Conservation (phyloP, 30 jellyfish, hydroid and myxozoan genomes). For the Mastigias papua region DNA sequence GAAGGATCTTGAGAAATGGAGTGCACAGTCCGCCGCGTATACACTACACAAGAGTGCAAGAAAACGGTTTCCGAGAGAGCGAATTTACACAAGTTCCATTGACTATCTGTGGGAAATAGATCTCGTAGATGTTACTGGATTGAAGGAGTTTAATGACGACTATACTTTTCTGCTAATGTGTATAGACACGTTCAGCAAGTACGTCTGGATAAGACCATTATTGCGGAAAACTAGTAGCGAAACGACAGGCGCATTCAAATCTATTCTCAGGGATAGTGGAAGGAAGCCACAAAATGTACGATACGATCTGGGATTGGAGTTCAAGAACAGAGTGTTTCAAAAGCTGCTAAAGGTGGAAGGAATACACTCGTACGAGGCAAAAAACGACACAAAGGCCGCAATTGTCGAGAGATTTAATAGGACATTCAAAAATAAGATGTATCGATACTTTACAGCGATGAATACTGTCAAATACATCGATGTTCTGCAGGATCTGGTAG, state of each 20-base stretch:
- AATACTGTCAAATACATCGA: neutral
- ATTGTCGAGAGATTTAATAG: slow-evolving; percentile 5
- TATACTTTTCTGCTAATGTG: neutral
- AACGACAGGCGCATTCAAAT: neutral
- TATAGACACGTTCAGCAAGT: neutral
- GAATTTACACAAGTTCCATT: too few species aligned
- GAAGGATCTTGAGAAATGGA: neutral
- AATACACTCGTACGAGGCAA: neutral
- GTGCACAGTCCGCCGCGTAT: neutral
- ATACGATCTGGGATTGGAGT: neutral
- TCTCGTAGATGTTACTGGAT: too few species aligned
- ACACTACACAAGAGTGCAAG: neutral
- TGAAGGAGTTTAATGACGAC: too few species aligned
- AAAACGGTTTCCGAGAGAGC: neutral
- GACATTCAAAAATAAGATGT: neutral
- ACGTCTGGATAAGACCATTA: neutral
- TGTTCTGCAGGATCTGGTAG: neutral
- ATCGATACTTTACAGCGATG: neutral
- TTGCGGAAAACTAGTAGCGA: neutral
- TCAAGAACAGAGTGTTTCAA: neutral
- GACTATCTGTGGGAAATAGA: too few species aligned
- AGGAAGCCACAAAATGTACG: neutral
- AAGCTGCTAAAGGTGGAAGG: neutral
- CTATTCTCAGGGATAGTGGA: neutral
- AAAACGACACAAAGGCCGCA: slow-evolving; percentile 8